Conservation (phyloP, 2,888 invertebrate genomes). For the Pollenia amentaria region DNA sequence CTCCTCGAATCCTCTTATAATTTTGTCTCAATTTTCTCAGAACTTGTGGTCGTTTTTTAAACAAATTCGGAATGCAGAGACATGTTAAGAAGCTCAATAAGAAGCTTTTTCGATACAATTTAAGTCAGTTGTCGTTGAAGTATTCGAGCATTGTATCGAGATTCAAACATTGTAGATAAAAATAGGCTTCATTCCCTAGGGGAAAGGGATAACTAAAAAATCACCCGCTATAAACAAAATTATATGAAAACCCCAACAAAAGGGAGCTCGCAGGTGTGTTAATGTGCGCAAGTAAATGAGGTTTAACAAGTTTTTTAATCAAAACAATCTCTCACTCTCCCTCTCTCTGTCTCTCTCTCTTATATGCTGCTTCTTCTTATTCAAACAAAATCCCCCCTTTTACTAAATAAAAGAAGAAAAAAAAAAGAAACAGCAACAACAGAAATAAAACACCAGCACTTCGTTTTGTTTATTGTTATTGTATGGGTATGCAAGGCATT, state of each 20-base stretch:
- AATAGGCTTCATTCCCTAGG: too few species aligned
- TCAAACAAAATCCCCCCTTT: conserved; percentile 23
- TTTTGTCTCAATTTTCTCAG: too few species aligned
- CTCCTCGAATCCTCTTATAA: too few species aligned
- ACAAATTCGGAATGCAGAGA: too few species aligned
- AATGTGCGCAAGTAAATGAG: conserved; percentile 57
- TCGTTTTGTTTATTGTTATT: conserved; percentile 68
- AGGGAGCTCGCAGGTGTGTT: conserved; percentile 71
- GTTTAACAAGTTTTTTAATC: conserved; percentile 64
- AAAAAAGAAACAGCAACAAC: neutral
- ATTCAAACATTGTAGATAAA: too few species aligned
- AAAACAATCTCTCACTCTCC: neutral
- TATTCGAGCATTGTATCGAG: too few species aligned
- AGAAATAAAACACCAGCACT: neutral
- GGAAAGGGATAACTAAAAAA: too few species aligned
- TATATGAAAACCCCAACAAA: conserved; percentile 4
- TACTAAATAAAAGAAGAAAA: neutral
- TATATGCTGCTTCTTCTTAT: conserved; percentile 5
- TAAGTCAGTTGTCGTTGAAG: too few species aligned
- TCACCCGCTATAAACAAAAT: neutral
- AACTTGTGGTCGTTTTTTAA: too few species aligned
- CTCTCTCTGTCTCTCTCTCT: neutral
- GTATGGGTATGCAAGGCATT: conserved; percentile 72
- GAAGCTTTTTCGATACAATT: too few species aligned
- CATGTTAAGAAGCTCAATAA: too few species aligned